Evolutionary conservation across 2,797 vertebrate genomes (phyloP).

Genomic region (Zenarchopterus dispar): DNA sequence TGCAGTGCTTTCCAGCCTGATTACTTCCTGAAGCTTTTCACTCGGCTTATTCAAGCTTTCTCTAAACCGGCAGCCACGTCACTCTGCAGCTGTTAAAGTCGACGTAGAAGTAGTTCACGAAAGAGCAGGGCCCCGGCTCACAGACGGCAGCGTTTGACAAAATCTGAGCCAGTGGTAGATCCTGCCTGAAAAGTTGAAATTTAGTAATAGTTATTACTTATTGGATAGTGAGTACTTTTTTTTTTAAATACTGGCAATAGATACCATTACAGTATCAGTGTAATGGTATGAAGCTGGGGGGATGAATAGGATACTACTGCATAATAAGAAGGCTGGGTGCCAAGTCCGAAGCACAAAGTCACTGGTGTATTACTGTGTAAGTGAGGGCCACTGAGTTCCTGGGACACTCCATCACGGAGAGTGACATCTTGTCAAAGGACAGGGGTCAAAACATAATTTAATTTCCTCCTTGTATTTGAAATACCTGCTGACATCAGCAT

Average conservation of each 20-base stretch:
- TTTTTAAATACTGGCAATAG: too few relatives aligned
- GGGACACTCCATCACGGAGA: conserved; percentile 38
- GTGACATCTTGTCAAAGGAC: conserved; percentile 39
- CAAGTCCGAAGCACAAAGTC: conserved; percentile 44
- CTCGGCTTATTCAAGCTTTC: conserved; percentile 21
- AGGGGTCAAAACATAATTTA: conserved; percentile 47
- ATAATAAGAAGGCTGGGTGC: conserved; percentile 20
- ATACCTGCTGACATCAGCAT: conserved; percentile 41
- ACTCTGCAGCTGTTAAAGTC: conserved; percentile 32
- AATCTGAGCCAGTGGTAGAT: conserved; percentile 3
- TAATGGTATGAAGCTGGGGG: background rate
- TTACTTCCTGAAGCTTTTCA: conserved; percentile 23
- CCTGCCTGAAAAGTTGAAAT: background rate
- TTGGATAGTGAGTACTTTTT: too few relatives aligned
- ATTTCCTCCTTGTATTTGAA: conserved; percentile 44
- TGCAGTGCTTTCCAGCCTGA: conserved; percentile 19
- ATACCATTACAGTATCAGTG: background rate
- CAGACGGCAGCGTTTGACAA: background rate
- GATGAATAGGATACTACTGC: conserved; percentile 4
- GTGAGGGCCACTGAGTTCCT: conserved; percentile 11
- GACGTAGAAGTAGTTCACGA: conserved; percentile 42
- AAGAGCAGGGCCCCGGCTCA: conserved; percentile 6
- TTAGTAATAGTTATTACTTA: too few relatives aligned
- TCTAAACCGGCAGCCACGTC: conserved; percentile 31
- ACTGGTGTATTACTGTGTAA: conserved; percentile 14